Conservation (phyloP, 1,140 invertebrate genomes). For the Alviniconcha marisindica region DNA sequence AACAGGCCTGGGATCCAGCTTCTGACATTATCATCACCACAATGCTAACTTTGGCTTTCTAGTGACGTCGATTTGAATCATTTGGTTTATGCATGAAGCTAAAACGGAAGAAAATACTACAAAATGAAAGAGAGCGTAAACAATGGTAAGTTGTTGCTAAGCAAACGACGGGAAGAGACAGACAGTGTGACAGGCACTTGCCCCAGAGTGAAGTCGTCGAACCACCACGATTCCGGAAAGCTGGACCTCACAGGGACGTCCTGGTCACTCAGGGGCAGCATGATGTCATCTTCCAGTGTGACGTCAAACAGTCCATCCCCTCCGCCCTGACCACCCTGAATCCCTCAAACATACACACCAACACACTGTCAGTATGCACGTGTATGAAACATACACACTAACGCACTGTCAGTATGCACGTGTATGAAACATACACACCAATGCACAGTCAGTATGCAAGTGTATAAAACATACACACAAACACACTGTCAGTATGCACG, state of each 20-base stretch:
- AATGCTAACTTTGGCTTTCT: too few relatives aligned
- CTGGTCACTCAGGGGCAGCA: conserved; percentile 30
- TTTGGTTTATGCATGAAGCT: too few relatives aligned
- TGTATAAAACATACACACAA: background rate
- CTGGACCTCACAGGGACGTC: conserved; percentile 54
- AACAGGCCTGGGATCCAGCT: too few relatives aligned
- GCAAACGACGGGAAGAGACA: too few relatives aligned
- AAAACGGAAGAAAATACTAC: too few relatives aligned
- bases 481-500: background rate
- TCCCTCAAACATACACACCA: conserved; percentile 42
- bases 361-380: conserved; percentile 26
- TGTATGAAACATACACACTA: conserved; percentile 3
- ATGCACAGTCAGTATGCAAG: conserved; percentile 11
- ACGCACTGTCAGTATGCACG: background rate
- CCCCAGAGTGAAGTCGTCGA: conserved; percentile 64
- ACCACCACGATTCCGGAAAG: conserved; percentile 74
- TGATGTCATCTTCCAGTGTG: conserved; percentile 39
- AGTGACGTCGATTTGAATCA: too few relatives aligned
- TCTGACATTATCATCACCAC: too few relatives aligned
- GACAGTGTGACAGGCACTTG: too few relatives aligned
- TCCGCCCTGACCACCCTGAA: conserved; percentile 18
- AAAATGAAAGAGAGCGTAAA: too few relatives aligned
- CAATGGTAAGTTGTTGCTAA: too few relatives aligned
- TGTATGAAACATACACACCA: background rate
- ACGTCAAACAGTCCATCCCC: conserved; percentile 34